Conservation (phyloP, 2,113 vertebrate species). For the Hiodon tergisus region DNA sequence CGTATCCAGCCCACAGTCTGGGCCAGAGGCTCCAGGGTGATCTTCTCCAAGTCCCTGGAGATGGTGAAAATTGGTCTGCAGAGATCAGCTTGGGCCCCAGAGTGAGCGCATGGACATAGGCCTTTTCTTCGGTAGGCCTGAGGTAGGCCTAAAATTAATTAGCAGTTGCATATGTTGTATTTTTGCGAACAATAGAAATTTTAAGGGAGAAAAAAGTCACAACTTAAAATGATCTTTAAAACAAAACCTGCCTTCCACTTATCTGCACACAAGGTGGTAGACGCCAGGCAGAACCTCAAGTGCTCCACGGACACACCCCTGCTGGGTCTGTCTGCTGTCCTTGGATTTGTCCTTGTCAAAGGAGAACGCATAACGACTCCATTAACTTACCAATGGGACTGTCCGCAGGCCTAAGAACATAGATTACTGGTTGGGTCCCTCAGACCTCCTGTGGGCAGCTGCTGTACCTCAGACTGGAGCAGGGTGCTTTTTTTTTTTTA, state of each 20-base stretch:
- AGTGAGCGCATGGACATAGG: conserved; percentile 64
- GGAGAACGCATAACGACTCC: conserved; percentile 32
- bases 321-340: background rate
- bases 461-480: background rate
- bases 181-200: no score
- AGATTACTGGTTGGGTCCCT: conserved; percentile 25
- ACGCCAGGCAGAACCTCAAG: background rate
- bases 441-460: conserved; percentile 52
- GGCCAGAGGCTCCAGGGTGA: conserved; percentile 82
- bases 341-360: background rate
- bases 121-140: conserved; percentile 77
- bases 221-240: no score
- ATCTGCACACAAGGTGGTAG: background rate
- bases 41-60: conserved; percentile 84
- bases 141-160: conserved; percentile 56
- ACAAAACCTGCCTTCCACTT: background rate
- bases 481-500: no score
- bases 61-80: conserved; percentile 85
- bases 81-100: conserved; percentile 78
- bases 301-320: no score
- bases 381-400: conserved; percentile 40
- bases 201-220: no score
- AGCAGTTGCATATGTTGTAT: background rate
- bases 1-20: conserved; percentile 38
- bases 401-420: rapidly evolving